phyloP scores from a whole-genome alignment of 2,113 vertebrate species.

The Caretta caretta region DNA sequence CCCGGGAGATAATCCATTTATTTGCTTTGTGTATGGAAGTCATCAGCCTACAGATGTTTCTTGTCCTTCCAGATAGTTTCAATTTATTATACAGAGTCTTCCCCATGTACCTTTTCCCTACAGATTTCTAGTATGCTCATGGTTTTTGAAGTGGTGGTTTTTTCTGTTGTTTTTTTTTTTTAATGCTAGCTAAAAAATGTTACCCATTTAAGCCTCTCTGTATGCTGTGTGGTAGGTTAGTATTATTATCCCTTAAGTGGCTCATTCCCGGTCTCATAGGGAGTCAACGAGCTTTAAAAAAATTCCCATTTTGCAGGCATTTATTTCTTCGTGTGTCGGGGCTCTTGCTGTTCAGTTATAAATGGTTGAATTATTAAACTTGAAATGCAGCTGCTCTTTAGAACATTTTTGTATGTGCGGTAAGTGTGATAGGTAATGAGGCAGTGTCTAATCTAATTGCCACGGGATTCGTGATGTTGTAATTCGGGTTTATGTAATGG shows the following conservation, averaged over 20 bases:
- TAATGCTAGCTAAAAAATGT: not conserved
- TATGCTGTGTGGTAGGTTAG: not conserved
- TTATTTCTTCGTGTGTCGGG: slow-evolving; percentile 39
- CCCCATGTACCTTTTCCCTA: not conserved
- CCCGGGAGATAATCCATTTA: slow-evolving; percentile 37
- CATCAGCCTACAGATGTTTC: not conserved
- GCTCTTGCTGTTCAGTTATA: slow-evolving; percentile 41
- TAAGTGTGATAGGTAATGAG: slow-evolving; percentile 64
- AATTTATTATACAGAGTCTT: not conserved
- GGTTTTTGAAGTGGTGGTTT: not conserved
- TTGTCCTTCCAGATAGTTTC: slow-evolving; percentile 12
- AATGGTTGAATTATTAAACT: slow-evolving; percentile 60
- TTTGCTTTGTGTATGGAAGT: slow-evolving; percentile 53
- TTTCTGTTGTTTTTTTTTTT: not conserved
- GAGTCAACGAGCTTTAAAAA: not conserved
- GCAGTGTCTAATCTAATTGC: slow-evolving; percentile 54
- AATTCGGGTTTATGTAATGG: not conserved
- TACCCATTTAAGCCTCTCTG: not conserved
- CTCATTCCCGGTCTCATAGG: not conserved
- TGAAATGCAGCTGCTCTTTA: slow-evolving; percentile 68
- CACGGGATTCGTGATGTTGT: slow-evolving; percentile 26
- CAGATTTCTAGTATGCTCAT: not conserved
- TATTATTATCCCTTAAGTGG: not conserved
- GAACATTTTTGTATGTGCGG: slow-evolving; percentile 32
- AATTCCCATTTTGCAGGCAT: not conserved